phyloP scores from a whole-genome alignment of 37 sponge, comb jelly and placozoan species.

The Chondrilla cf. caribensis region DNA sequence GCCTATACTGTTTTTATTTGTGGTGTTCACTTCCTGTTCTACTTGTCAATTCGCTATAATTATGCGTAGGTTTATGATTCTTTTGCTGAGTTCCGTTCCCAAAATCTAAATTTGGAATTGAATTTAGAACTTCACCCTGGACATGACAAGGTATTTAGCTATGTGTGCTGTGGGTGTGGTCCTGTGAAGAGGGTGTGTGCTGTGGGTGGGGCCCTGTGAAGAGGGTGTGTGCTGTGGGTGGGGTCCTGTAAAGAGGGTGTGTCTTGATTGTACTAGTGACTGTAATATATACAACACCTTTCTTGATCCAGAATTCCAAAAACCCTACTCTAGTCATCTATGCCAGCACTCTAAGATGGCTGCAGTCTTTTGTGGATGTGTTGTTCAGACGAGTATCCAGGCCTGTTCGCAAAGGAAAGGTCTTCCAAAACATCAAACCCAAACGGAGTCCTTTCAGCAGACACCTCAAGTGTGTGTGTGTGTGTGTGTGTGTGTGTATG shows the following conservation, averaged over 20 bases:
- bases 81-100: conserved; percentile 71
- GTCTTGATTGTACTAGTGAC: no score
- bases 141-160: conserved; percentile 7
- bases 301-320: conserved; percentile 18
- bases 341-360: conserved; percentile 87
- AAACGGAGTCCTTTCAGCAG: conserved; percentile 55
- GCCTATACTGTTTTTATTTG: neutral
- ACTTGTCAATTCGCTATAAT: neutral
- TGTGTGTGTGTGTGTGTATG: neutral
- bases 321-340: conserved; percentile 59
- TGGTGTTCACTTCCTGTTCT: neutral
- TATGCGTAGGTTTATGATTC: conserved; percentile 71
- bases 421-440: conserved; percentile 51
- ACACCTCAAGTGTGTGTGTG: conserved; percentile 55
- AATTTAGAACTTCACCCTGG: conserved; percentile 27
- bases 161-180: neutral
- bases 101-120: conserved; percentile 62
- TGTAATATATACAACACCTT: neutral
- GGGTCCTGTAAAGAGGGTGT: no score
- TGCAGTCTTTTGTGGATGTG: conserved; percentile 62
- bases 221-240: no score
- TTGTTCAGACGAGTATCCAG: conserved; percentile 54
- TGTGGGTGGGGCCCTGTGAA: no score
- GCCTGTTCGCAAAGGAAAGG: conserved; percentile 76
- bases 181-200: no score